These are phyloP conservation scores for Lathronympha strigana DNA, from an alignment of 2,888 invertebrate genomes.

Conservation along the genomic window DNA sequence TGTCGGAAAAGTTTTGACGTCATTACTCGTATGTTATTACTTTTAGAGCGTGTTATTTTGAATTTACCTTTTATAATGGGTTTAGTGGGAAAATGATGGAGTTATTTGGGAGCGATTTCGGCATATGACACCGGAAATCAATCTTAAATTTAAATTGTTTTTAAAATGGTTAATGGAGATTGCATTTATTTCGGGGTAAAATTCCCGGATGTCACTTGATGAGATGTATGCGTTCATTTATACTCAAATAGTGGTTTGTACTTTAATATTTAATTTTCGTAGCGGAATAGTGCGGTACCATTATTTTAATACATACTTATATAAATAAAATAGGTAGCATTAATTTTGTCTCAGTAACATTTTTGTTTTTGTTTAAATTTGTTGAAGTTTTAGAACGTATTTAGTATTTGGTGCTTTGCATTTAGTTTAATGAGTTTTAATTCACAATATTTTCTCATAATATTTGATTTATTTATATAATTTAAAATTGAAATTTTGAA, in stretches of 20 bases:
- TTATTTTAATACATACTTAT: too few relatives aligned
- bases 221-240: not conserved
- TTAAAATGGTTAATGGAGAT: not conserved
- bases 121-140: not conserved
- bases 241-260: not conserved
- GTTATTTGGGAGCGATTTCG: not conserved
- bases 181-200: not conserved
- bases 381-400: too few relatives aligned
- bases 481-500: too few relatives aligned
- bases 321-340: too few relatives aligned
- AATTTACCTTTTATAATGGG: not conserved
- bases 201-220: not conserved
- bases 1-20: not conserved
- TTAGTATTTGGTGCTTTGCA: too few relatives aligned
- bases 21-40: not conserved
- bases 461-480: too few relatives aligned
- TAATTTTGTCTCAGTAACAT: too few relatives aligned
- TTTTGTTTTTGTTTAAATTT: too few relatives aligned
- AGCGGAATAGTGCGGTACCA: too few relatives aligned
- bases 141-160: not conserved
- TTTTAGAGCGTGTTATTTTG: not conserved
- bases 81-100: not conserved
- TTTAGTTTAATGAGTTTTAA: too few relatives aligned
- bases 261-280: too few relatives aligned
- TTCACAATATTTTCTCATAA: too few relatives aligned